Conservation (phyloP, 2,113 vertebrate genomes). For the Melanostigma gelatinosum region DNA sequence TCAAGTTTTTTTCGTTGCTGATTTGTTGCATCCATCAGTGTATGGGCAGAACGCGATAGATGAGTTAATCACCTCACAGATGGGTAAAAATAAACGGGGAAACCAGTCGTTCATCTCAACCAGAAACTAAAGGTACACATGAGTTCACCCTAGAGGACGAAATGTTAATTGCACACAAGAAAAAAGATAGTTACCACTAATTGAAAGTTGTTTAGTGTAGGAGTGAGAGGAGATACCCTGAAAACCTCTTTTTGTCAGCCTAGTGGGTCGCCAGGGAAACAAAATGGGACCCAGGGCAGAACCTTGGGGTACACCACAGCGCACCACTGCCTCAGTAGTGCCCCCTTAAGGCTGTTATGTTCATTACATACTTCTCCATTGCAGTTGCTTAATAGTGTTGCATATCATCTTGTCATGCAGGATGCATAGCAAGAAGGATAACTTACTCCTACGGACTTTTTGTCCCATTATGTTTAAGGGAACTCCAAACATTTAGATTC, state of each 20-base stretch:
- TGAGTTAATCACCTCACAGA: neutral
- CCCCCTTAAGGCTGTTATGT: neutral
- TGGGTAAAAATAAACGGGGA: slow-evolving; percentile 7
- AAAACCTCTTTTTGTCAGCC: neutral
- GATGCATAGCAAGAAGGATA: neutral
- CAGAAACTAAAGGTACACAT: neutral
- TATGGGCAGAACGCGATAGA: slow-evolving; percentile 11
- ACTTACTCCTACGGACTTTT: neutral
- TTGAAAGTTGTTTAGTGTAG: neutral
- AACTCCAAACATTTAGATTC: neutral
- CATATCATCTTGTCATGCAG: neutral
- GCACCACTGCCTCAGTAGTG: neutral
- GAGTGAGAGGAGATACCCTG: neutral
- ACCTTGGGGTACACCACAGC: neutral
- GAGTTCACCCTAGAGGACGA: neutral
- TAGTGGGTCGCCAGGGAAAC: no score
- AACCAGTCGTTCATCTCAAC: slow-evolving; percentile 12
- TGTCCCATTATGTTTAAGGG: neutral
- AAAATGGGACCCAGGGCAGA: no score
- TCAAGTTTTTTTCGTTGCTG: slow-evolving; percentile 18
- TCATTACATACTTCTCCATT: neutral
- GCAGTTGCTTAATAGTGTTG: no score
- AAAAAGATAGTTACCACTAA: neutral
- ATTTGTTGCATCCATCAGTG: slow-evolving; percentile 50
- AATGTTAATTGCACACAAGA: neutral